Percentiles rank a stretch among this genome's conserved stretches.
Evolutionary conservation across 1,140 invertebrate genomes (phyloP).

Genomic region (Pachypeltis micranthus): DNA sequence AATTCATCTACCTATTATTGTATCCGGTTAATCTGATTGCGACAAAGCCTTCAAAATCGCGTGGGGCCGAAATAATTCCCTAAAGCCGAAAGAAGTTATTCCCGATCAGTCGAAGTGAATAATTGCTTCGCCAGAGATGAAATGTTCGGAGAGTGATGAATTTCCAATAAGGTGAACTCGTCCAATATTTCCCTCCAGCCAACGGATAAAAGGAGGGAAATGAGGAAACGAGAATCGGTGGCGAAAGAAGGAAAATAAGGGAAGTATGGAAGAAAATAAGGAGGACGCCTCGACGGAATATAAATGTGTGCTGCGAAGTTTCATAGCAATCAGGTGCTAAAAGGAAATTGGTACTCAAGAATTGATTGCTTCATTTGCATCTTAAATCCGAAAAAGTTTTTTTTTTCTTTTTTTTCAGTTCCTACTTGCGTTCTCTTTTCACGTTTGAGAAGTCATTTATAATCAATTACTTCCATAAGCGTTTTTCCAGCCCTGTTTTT

Average conservation of each 20-base stretch:
- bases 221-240: background rate
- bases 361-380: constrained; percentile 14
- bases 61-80: too few relatives aligned
- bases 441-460: background rate
- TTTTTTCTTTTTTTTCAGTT: background rate
- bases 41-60: too few relatives aligned
- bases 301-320: constrained; percentile 8
- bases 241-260: background rate
- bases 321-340: constrained; percentile 6
- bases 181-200: background rate
- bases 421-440: background rate
- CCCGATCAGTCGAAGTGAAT: background rate
- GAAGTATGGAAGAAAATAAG: background rate
- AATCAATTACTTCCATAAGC: background rate
- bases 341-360: constrained; percentile 8
- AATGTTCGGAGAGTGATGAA: constrained; percentile 2
- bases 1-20: too few relatives aligned
- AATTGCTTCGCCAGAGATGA: background rate
- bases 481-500: too few relatives aligned
- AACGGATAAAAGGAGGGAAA: background rate
- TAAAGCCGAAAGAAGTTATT: too few relatives aligned
- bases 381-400: background rate
- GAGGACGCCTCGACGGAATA: background rate
- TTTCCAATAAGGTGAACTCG: background rate
- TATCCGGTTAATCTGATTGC: too few relatives aligned